Base-by-base conservation (phyloP, 2,113 vertebrate genomes). In the human region DNA sequence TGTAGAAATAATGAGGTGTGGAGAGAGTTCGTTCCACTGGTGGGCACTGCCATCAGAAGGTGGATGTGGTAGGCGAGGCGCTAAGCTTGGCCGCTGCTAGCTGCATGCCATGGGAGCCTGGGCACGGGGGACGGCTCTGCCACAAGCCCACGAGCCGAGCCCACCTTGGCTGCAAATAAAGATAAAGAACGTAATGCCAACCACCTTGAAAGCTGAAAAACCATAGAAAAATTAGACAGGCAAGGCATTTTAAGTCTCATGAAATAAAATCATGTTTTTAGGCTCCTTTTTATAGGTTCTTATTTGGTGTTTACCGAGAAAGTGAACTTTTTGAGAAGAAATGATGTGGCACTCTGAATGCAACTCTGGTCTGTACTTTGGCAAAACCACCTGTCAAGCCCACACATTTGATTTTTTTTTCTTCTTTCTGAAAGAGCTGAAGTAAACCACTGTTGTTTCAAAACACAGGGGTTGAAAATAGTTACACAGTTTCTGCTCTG, bases 1-100 rank as follows among this genome's bases (percentile, higher is more conserved):
- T 98, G 98, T 96, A 98, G 98, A 98, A 98, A 98, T 99, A 99
- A 99, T 98, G 98, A 99, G 98, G 98, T 87, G 96, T 97, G 10
- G 98, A 97, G 94, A 83, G 94, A 83, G 98, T 98, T 94, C 98
- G 38, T 93, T 88, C 97, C 96, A 93, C 97, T 96, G 98, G 98
- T 88, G 98, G 97, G 98, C 85, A 64, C 93, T 79, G 97, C 96
- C 96, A 90, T 97, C 97, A 93, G 98, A 96, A 98, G 98, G 98
- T 98, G 98, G 98, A 95, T 14, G 92, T 72, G 95, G 98, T 97
- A 57, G 98, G 98, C 97, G 98, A 98, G 96, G 97, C 90, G 98
- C 92, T 97, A 90, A 97, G 96, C 89, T 38, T 61, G 75, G 27
- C 96, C 87, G 88, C 96, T 57, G 97, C 92, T 92, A 73, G 38